A percentile compares a stretch with the other conserved stretches of the same genome.
Evolutionary conservation across 1,140 invertebrate genomes (phyloP).

Genomic region (Adoxophyes honmai): DNA sequence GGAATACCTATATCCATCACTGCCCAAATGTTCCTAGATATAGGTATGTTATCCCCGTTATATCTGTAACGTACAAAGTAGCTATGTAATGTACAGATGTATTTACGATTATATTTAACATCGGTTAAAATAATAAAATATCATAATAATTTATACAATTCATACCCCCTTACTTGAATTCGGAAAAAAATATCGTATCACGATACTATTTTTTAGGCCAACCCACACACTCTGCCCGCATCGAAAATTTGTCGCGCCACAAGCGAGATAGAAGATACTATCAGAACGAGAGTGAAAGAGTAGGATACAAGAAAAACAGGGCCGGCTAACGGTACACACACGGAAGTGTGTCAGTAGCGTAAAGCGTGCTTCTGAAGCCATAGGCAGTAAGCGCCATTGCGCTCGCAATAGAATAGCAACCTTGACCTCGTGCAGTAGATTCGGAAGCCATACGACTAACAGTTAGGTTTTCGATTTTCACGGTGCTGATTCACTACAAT

Average conservation of each 20-base stretch:
- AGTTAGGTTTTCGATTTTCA: conserved; percentile 70
- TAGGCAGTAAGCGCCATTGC: conserved; percentile 43
- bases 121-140: no score
- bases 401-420: conserved; percentile 41
- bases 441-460: conserved; percentile 32
- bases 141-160: no score
- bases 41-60: no score
- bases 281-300: conserved; percentile 66
- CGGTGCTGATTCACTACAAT: conserved; percentile 70
- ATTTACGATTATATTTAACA: no score
- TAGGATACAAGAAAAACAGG: conserved; percentile 53
- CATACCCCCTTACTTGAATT: conserved; percentile 16
- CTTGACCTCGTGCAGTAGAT: conserved; percentile 51
- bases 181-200: conserved; percentile 67
- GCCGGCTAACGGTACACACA: conserved; percentile 68
- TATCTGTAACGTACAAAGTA: no score
- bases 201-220: conserved; percentile 68
- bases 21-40: no score
- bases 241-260: conserved; percentile 67
- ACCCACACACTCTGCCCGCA: conserved; percentile 64
- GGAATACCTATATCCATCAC: no score
- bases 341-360: conserved; percentile 75
- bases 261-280: conserved; percentile 45
- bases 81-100: no score
- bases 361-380: conserved; percentile 34